Evolutionary conservation across 2,888 invertebrate genomes (phyloP), one percentile per base, ranked within the genome.

Genomic region (Ennomos quercinarius): DNA sequence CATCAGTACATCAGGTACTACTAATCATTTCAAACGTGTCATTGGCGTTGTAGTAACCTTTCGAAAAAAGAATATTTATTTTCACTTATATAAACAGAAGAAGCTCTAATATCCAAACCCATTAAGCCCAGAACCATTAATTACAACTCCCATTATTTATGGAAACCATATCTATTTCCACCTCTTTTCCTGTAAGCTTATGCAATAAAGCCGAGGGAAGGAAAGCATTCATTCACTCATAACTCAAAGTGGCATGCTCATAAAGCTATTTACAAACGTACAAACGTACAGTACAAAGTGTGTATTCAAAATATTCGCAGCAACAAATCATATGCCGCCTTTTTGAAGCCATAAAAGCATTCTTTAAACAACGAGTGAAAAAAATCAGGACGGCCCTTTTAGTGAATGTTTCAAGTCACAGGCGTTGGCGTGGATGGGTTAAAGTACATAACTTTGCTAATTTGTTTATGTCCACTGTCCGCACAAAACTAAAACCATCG

Each of bases 251-350:
- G 56, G 51, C 42, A 52, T 48, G 54, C 54, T 59, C 59, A 45
- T 54, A 57, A 57, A 61, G 57, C 42, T 62, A 62, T 58, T 62
- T 54, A 50, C 48, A 49, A 58, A 59, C 49, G 61, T 66, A 69
- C 71, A 73, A 57, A 59, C 50, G 63, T 67, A 70, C 71, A 73
- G 61, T 66, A 70, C 71, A 74, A 73, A 72, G 76, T 71, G 76
- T 71, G 73, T 74, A 81, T 84, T 82, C 71, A 61, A 78, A 83
- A 81, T 83, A 86, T 87, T 84, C 78, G 84, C 81, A 71, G 70
- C 77, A 76, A 88, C 86, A 89, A 89, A 89, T 90, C 90, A 89
- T 87, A 79, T 71, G 74, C 77, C 77, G 78, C 77, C 81, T 83
- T 83, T 58, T 85, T 77, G 73, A 85, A 84, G 73, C 84, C 78